A percentile compares a stretch with the other conserved stretches of the same genome.
These are phyloP conservation scores for Molossus alvarezi DNA, from an alignment of 2,797 vertebrate genomes.

Conservation along the genomic window DNA sequence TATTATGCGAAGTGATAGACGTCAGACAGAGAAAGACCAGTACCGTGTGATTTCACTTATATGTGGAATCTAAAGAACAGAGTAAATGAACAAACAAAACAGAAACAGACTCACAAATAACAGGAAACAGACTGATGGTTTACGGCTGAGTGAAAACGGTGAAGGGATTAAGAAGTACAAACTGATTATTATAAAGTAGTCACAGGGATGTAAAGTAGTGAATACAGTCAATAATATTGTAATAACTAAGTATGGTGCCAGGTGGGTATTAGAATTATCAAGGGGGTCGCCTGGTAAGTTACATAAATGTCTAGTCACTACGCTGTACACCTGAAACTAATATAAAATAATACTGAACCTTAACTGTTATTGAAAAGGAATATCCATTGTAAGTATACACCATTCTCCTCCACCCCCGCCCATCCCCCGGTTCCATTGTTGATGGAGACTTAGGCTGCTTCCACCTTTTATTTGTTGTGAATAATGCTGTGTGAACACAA, in stretches of 20 bases:
- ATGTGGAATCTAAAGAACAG: no score
- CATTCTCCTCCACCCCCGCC: no score
- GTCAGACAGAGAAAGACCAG: no score
- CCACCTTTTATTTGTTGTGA: no score
- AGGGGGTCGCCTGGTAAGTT: background rate
- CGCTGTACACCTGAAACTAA: background rate
- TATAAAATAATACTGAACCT: background rate
- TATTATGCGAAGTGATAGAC: no score
- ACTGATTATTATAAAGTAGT: background rate
- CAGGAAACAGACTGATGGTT: background rate
- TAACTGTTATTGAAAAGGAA: no score
- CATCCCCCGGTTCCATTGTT: no score
- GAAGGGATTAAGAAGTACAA: background rate
- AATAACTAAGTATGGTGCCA: background rate
- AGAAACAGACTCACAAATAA: background rate
- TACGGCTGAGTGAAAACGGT: background rate
- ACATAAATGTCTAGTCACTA: background rate
- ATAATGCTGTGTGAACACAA: no score
- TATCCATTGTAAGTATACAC: no score
- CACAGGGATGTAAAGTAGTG: background rate
- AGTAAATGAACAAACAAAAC: background rate
- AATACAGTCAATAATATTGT: background rate
- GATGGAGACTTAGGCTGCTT: no score
- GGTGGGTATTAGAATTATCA: background rate
- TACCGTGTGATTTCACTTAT: no score